These are phyloP conservation scores for Cydia splendana DNA, from an alignment of 1,140 invertebrate species.

Conservation along the genomic window DNA sequence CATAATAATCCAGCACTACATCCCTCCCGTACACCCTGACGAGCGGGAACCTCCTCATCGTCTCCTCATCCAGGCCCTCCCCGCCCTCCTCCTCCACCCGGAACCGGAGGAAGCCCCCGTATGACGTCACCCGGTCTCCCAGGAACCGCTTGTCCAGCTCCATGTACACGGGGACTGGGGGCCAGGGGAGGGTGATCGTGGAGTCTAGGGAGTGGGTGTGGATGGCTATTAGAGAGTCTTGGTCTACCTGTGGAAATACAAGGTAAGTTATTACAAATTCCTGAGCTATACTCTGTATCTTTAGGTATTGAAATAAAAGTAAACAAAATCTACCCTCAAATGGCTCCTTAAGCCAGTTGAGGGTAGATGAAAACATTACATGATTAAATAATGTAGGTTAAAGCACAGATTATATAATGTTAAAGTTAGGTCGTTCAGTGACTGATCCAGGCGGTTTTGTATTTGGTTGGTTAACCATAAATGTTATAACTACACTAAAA, in stretches of 20 bases:
- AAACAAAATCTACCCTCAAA: too few species aligned
- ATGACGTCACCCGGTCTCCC: constrained; percentile 94
- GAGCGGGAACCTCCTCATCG: constrained; percentile 85
- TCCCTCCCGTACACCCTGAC: constrained; percentile 91
- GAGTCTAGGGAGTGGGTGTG: constrained; percentile 64
- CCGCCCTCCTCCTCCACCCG: constrained; percentile 85
- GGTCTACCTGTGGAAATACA: constrained; percentile 54
- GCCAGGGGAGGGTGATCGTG: constrained; percentile 81
- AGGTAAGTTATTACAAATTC: neutral
- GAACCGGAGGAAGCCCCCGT: constrained; percentile 94
- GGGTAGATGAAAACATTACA: too few species aligned
- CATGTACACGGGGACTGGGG: constrained; percentile 91
- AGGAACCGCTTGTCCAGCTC: constrained; percentile 90
- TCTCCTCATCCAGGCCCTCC: constrained; percentile 80
- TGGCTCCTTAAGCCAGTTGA: too few species aligned
- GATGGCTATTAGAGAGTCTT: constrained; percentile 75
- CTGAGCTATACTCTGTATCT: too few species aligned
- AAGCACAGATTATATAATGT: too few species aligned
- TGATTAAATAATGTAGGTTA: too few species aligned
- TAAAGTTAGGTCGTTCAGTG: too few species aligned
- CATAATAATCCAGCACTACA: constrained; percentile 90
- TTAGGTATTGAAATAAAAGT: too few species aligned
- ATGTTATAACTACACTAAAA: too few species aligned
- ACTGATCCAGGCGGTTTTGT: too few species aligned
- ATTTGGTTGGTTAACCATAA: too few species aligned